Evolutionary conservation across 2,113 vertebrate genomes (phyloP), one percentile per base, ranked within the genome.

Genomic region (Spilogale gracilis): DNA sequence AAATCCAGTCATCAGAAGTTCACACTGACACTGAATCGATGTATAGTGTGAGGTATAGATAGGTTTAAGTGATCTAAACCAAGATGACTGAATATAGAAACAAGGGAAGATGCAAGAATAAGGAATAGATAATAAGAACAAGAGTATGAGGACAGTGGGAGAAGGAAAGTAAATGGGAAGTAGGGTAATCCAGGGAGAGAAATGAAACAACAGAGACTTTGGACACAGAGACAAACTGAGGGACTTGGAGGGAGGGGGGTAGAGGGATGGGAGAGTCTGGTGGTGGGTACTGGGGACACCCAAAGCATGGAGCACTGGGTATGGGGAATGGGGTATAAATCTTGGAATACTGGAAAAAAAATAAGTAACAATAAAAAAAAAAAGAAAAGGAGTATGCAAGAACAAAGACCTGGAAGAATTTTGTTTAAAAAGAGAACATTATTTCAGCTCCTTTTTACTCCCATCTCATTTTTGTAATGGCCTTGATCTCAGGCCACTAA

Each of bases 71-170:
- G 10, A 52, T 71, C 14, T 25, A 90, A 74, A 6, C 25, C 17
- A 94, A 13, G 21, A 74, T 80, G 54, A 67, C 89, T 63, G 25
- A 71, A 43, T 82, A 78, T 10, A 79, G 38, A 96, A 94, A 79
- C 8, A 80, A 92, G 11, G 21, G 30, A 82, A 79, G 69, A 52
- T 52, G 4, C 11, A 73, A 94, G 16, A 61, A 6, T 52, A 25
- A 84, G 30, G 30, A 43, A 30, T 4, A 58, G 3, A 38, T 74
- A 71, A n/a, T 48, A 79, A 74, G 56, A 83, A 67, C 0, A 32
- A 60, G 9, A 21, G 4, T 3, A 27, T 52, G 16, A 38, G 38
- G 38, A 38, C 38, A 38, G 38, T 38, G 38, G 38, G 38, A 38
- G 38, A 38, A 38, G 38, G 38, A 38, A 38, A 38, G 38, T 38